Evolutionary conservation across 92 coral and sea anemone species (phyloP).

Genomic region (Blastomussa wellsi): DNA sequence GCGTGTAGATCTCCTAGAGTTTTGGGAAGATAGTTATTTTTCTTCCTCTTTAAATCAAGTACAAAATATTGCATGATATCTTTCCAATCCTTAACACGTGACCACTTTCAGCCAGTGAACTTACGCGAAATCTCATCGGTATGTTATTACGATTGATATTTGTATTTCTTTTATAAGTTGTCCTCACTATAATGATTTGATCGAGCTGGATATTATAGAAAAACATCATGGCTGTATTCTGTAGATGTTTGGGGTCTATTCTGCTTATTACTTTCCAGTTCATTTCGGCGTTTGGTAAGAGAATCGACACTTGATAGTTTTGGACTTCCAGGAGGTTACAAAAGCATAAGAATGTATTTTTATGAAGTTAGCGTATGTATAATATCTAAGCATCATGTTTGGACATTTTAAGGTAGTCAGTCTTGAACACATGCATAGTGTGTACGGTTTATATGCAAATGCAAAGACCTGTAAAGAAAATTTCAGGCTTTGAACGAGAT

Average conservation of each 20-base stretch:
- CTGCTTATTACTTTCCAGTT: not conserved
- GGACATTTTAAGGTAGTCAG: not conserved
- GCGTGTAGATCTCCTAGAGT: not conserved
- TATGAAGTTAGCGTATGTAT: not conserved
- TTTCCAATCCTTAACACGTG: not conserved
- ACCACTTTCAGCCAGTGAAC: not conserved
- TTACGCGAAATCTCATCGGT: not conserved
- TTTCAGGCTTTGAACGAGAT: too few species aligned
- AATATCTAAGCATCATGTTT: not conserved
- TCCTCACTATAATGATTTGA: not conserved
- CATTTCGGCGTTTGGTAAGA: not conserved
- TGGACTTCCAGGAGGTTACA: not conserved
- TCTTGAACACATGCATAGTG: not conserved
- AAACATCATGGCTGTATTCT: not conserved
- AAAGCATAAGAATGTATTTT: not conserved
- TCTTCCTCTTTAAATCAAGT: constrained; percentile 2
- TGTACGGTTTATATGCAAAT: too few species aligned
- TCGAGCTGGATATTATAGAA: not conserved
- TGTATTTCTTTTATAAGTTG: not conserved
- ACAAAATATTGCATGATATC: not conserved
- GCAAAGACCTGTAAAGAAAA: too few species aligned
- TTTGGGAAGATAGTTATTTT: not conserved
- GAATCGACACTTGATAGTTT: not conserved
- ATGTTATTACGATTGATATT: not conserved
- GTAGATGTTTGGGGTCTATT: not conserved